A percentile compares a stretch with the other conserved stretches of the same genome.
Evolutionary conservation across 2,113 vertebrate genomes (phyloP).

Genomic region (Apus apus): DNA sequence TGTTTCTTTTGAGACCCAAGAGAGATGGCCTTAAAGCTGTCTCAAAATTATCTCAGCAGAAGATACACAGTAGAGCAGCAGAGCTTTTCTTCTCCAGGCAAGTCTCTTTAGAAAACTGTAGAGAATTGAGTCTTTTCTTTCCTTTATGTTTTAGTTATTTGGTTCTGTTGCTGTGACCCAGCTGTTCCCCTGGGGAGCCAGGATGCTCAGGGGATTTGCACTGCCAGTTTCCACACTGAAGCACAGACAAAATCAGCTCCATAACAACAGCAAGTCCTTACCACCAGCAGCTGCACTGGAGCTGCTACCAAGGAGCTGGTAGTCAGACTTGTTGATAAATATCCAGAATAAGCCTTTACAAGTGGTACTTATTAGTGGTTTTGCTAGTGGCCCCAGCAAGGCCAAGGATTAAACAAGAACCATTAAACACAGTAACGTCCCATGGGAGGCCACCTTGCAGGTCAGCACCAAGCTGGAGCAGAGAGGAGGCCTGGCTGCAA

Average conservation of each 20-base stretch:
- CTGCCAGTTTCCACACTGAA: neutral
- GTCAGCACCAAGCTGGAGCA: neutral
- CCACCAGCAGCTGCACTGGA: neutral
- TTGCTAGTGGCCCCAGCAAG: neutral
- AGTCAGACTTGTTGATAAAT: neutral
- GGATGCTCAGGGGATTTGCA: neutral
- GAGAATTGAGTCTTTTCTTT: neutral
- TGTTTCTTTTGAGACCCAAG: neutral
- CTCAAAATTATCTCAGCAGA: neutral
- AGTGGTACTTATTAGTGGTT: neutral
- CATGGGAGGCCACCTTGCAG: neutral
- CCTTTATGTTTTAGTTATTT: neutral
- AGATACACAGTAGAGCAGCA: fast-evolving
- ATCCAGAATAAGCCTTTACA: neutral
- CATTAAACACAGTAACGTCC: neutral
- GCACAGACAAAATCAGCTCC: neutral
- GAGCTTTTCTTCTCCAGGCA: neutral
- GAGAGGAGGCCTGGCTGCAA: neutral
- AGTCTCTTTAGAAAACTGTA: neutral
- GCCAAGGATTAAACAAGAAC: neutral
- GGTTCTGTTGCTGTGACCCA: neutral
- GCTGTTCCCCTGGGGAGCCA: neutral
- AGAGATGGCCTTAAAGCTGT: neutral
- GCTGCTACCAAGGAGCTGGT: neutral
- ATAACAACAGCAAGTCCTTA: neutral